Conservation (phyloP, 1,140 invertebrate species). For the Epicauta chinensis region DNA sequence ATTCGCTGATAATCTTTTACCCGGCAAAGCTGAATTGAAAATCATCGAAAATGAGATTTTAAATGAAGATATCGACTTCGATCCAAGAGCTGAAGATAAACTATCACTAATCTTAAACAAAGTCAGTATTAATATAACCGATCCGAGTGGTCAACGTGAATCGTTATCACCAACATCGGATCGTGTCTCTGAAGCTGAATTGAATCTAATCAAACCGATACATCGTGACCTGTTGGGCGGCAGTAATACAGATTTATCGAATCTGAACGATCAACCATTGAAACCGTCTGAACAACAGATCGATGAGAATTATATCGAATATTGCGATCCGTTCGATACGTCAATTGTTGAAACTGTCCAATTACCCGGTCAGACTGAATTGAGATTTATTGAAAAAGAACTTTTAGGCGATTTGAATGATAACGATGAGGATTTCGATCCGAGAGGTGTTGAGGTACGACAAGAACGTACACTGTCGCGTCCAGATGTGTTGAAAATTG, state of each 20-base stretch:
- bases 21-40: conserved; percentile 58
- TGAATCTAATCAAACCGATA: conserved; percentile 39
- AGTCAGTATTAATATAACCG: conserved; percentile 51
- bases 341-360: conserved; percentile 63
- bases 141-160: conserved; percentile 45
- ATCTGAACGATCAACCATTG: conserved; percentile 61
- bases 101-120: conserved; percentile 31
- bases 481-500: conserved; percentile 50
- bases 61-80: conserved; percentile 59
- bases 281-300: conserved; percentile 49
- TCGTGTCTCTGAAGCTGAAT: conserved; percentile 23
- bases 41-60: conserved; percentile 57
- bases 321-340: conserved; percentile 81
- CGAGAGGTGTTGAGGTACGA: conserved; percentile 50
- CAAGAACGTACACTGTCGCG: conserved; percentile 47
- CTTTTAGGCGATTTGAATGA: conserved; percentile 51
- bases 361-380: conserved; percentile 67
- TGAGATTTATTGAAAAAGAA: conserved; percentile 73
- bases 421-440: conserved; percentile 70
- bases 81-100: conserved; percentile 59
- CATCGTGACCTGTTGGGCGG: conserved; percentile 63
- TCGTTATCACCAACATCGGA: conserved; percentile 48
- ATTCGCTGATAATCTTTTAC: conserved; percentile 70
- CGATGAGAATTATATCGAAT: conserved; percentile 49
- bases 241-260: conserved; percentile 66